phyloP scores from a whole-genome alignment of 2,888 invertebrate genomes.

The Polyommatus iphigenia region DNA sequence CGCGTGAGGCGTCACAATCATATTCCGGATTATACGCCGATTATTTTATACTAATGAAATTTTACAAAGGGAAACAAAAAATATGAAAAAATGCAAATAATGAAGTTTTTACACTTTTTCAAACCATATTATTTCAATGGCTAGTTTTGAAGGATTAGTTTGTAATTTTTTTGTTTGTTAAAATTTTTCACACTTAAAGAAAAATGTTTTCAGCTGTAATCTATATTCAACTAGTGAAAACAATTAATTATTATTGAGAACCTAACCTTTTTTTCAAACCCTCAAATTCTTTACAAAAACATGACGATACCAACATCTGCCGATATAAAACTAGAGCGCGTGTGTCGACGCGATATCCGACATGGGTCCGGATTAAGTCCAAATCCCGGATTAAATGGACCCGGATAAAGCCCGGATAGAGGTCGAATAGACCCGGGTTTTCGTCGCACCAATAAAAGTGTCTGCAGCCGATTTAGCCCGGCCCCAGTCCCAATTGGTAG shows the following conservation, averaged over 20 bases:
- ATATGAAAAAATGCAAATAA: not conserved
- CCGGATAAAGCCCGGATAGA: constrained; percentile 70
- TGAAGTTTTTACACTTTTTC: not conserved
- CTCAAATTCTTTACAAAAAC: not conserved
- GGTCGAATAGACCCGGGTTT: constrained; percentile 44
- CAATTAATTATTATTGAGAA: no score
- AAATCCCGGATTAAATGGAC: constrained; percentile 78
- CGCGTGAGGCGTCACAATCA: constrained; percentile 55
- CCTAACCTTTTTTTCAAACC: not conserved
- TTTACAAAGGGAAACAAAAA: constrained; percentile 40
- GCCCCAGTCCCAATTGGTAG: constrained; percentile 78
- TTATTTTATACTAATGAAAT: constrained; percentile 66
- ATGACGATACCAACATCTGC: constrained; percentile 42
- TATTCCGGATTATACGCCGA: constrained; percentile 72
- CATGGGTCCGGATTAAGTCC: constrained; percentile 84
- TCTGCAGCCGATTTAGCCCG: constrained; percentile 80
- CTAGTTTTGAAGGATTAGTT: not conserved
- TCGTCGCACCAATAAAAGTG: constrained; percentile 79
- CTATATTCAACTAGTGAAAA: no score
- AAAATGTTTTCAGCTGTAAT: no score
- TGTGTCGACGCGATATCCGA: constrained; percentile 83
- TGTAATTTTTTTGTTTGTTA: not conserved
- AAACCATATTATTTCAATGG: no score
- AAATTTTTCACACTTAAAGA: no score
- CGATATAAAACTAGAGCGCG: constrained; percentile 66